Percentiles rank a stretch among this genome's conserved stretches.
phyloP scores from a whole-genome alignment of 2,113 vertebrate genomes.

The Amphiprion percula region DNA sequence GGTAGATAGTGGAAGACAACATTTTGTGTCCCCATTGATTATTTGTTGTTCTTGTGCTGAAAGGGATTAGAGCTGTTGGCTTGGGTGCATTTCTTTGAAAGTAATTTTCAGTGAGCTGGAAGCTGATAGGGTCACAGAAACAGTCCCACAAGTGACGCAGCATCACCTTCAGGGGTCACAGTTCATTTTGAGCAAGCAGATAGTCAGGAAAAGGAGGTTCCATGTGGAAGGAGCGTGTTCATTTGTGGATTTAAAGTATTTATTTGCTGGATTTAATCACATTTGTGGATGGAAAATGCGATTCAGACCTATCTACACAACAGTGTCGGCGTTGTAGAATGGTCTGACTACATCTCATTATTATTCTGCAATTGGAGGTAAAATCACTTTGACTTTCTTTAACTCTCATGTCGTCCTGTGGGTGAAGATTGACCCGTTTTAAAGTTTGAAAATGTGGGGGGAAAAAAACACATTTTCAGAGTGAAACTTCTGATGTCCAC shows the following conservation, averaged over 20 bases:
- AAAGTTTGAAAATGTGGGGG: too few relatives aligned
- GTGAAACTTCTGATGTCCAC: too few relatives aligned
- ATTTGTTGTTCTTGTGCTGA: conserved; percentile 11
- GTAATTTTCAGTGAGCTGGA: conserved; percentile 37
- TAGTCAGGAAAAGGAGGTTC: background rate
- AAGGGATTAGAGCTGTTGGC: background rate
- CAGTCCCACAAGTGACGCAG: background rate
- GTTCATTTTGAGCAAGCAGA: background rate
- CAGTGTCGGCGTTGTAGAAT: too few relatives aligned
- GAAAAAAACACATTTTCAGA: too few relatives aligned
- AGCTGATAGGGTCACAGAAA: conserved; percentile 7
- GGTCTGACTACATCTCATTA: too few relatives aligned
- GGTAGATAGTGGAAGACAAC: background rate
- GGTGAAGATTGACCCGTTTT: too few relatives aligned
- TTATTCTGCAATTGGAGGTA: too few relatives aligned
- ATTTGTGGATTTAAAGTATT: background rate
- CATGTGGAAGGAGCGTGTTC: background rate
- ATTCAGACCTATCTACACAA: too few relatives aligned
- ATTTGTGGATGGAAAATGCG: too few relatives aligned
- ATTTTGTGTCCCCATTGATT: conserved; percentile 18
- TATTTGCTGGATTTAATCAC: background rate
- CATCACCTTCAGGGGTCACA: background rate
- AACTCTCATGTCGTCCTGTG: too few relatives aligned
- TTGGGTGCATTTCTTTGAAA: background rate
- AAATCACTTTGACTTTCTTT: too few relatives aligned